Percentiles rank a stretch among this genome's conserved stretches.
Conservation (phyloP, 1,140 invertebrate species). For the Drosophila nigromelanica region DNA sequence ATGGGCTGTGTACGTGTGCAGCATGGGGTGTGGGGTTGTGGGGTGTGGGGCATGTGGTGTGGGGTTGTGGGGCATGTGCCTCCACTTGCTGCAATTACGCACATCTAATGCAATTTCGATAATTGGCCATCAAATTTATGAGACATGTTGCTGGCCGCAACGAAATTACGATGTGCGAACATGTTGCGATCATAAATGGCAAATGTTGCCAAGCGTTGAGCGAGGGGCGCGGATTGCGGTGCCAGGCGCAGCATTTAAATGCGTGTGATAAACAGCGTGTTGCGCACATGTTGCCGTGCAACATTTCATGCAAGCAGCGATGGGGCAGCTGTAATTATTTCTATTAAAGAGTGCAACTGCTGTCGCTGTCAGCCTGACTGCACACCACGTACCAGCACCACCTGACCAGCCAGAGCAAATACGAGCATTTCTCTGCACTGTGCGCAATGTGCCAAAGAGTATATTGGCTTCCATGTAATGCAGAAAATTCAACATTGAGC, state of each 20-base stretch:
- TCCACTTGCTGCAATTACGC: constrained; percentile 67
- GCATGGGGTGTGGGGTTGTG: constrained; percentile 6
- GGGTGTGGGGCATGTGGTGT: constrained; percentile 5
- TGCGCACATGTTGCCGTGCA: constrained; percentile 49
- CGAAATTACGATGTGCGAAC: constrained; percentile 83
- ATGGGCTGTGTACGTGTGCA: constrained; percentile 47
- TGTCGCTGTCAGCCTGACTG: constrained; percentile 48
- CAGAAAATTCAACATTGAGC: too few relatives aligned
- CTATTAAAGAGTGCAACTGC: constrained; percentile 64
- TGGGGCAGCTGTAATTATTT: constrained; percentile 65
- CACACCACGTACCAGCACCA: constrained; percentile 22
- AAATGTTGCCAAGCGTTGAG: constrained; percentile 22
- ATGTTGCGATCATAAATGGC: constrained; percentile 53
- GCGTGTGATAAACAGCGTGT: constrained; percentile 58
- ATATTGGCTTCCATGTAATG: constrained; percentile 7
- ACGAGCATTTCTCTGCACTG: background rate
- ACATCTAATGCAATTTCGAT: constrained; percentile 82
- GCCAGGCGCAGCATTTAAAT: constrained; percentile 35
- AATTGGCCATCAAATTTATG: constrained; percentile 80
- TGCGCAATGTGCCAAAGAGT: background rate
- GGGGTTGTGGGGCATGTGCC: background rate
- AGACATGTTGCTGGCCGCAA: constrained; percentile 45
- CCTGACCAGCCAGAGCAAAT: constrained; percentile 27
- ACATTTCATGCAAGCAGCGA: constrained; percentile 51
- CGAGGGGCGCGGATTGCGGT: background rate